phyloP scores from a whole-genome alignment of 2,888 invertebrate genomes.

The Phorcus lineatus region DNA sequence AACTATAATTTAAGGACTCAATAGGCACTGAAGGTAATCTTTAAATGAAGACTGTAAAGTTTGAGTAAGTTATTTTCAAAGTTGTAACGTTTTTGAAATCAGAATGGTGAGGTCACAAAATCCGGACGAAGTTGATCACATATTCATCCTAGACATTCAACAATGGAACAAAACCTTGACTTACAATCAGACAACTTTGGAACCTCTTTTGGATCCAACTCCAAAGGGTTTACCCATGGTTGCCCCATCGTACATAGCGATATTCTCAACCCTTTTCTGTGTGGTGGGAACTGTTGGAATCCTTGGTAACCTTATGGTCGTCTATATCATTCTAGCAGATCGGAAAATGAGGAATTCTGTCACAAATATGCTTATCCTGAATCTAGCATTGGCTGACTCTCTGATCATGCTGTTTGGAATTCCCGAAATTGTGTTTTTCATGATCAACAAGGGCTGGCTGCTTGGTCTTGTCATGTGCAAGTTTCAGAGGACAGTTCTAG shows the following conservation, averaged over 20 bases:
- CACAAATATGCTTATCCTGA: conserved; percentile 74
- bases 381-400: conserved; percentile 73
- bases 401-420: conserved; percentile 73
- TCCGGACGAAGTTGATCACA: background rate
- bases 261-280: conserved; percentile 68
- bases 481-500: conserved; percentile 74
- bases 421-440: conserved; percentile 74
- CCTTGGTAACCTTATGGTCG: conserved; percentile 73
- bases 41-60: too few relatives aligned
- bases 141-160: background rate
- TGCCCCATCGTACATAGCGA: conserved; percentile 74
- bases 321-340: conserved; percentile 72
- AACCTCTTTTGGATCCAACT: background rate
- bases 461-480: conserved; percentile 73
- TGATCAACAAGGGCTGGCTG: conserved; percentile 72
- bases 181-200: background rate
- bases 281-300: conserved; percentile 71
- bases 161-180: background rate
- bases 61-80: too few relatives aligned
- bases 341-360: conserved; percentile 71
- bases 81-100: background rate
- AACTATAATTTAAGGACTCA: too few relatives aligned
- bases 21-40: too few relatives aligned
- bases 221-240: conserved; percentile 47
- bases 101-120: background rate